A percentile compares a stretch with the other conserved stretches of the same genome.
Conservation (phyloP, 2,797 vertebrate genomes). For the Pelochelys cantorii region DNA sequence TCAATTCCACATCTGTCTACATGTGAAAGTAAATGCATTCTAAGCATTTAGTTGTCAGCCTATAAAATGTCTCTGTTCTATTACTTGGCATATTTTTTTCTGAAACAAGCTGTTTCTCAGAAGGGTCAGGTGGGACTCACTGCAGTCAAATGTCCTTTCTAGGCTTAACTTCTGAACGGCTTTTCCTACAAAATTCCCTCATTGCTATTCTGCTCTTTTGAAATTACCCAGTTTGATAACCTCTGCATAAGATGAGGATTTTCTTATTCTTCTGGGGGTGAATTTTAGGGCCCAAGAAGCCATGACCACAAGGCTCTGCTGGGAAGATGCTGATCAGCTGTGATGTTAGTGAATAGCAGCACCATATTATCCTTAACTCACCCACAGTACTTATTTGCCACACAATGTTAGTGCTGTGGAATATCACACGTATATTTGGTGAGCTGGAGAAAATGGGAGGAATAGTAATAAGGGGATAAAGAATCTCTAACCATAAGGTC, state of each 20-base stretch:
- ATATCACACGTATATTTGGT: neutral
- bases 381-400: neutral
- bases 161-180: neutral
- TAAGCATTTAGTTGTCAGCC: neutral
- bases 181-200: neutral
- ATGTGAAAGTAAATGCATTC: neutral
- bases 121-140: neutral
- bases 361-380: neutral
- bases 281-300: neutral
- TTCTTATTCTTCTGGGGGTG: neutral
- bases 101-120: neutral
- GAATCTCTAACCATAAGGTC: neutral
- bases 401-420: neutral
- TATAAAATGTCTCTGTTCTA: neutral
- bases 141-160: neutral
- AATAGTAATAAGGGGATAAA: neutral
- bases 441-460: neutral
- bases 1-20: neutral
- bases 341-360: neutral
- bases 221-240: neutral
- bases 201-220: neutral
- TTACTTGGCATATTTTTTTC: neutral
- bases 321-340: neutral
- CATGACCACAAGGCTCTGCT: neutral
- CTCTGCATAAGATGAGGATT: neutral